Percentiles rank a stretch among this genome's conserved stretches.
Conservation (phyloP, 1,140 invertebrate genomes). For the Zaprionus gabonicus region DNA sequence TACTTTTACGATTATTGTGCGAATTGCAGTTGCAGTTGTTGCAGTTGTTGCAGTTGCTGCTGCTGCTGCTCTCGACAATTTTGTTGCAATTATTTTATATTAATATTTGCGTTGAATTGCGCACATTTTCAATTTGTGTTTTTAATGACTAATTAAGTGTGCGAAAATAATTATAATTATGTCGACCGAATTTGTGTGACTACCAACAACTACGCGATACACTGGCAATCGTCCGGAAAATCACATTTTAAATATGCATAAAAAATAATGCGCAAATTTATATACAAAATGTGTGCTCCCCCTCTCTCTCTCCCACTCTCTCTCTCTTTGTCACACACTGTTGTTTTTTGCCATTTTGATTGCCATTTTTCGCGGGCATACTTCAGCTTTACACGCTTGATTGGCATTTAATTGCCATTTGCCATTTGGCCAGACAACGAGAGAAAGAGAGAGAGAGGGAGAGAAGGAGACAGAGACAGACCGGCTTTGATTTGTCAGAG, state of each 20-base stretch:
- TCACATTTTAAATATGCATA: conserved; percentile 46
- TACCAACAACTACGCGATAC: not conserved
- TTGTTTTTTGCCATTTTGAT: conserved; percentile 18
- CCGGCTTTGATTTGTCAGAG: conserved; percentile 19
- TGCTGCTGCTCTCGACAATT: conserved; percentile 33
- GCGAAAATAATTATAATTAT: conserved; percentile 82
- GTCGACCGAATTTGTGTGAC: conserved; percentile 54
- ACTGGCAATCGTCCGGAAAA: conserved; percentile 52
- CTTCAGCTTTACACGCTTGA: conserved; percentile 71
- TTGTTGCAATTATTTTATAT: conserved; percentile 60
- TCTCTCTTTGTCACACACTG: conserved; percentile 3
- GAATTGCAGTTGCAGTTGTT: conserved; percentile 25
- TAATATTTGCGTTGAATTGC: conserved; percentile 63
- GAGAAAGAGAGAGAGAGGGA: not conserved
- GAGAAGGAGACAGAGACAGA: not conserved
- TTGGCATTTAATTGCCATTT: conserved; percentile 78
- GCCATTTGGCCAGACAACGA: conserved; percentile 13
- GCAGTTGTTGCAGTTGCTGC: conserved; percentile 40
- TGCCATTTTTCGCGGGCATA: conserved; percentile 49
- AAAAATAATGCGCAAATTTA: conserved; percentile 45
- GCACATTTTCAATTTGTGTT: conserved; percentile 74
- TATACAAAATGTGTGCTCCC: conserved; percentile 32
- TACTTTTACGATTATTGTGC: conserved; percentile 74
- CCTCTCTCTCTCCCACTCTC: not conserved
- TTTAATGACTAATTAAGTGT: conserved; percentile 83